Percentiles rank a stretch among this genome's conserved stretches.
phyloP scores from a whole-genome alignment of 1,140 invertebrate genomes.

The Pomacea maculata region DNA sequence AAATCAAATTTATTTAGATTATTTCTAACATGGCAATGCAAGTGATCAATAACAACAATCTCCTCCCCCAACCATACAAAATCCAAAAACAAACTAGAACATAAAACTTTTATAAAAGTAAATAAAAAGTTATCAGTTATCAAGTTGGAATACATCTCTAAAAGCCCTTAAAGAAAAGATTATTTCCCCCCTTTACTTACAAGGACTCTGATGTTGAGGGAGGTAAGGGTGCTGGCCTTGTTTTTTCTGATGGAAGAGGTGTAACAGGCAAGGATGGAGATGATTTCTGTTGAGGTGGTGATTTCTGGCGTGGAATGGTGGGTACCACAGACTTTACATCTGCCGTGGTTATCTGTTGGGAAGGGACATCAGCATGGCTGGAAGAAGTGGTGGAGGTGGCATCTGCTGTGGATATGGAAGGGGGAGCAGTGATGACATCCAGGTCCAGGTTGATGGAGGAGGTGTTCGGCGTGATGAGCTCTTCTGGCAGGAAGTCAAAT shows the following conservation, averaged over 20 bases:
- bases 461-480: constrained; percentile 40
- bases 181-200: constrained; percentile 30
- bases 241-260: constrained; percentile 26
- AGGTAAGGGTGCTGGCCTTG: constrained; percentile 23
- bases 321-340: constrained; percentile 56
- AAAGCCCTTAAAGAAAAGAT: no score
- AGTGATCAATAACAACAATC: no score
- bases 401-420: constrained; percentile 48
- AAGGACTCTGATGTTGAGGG: constrained; percentile 32
- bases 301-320: constrained; percentile 16
- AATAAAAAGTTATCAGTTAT: no score
- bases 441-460: constrained; percentile 39
- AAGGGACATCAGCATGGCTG: not conserved
- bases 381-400: constrained; percentile 1
- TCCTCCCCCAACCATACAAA: no score
- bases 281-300: constrained; percentile 22
- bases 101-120: no score
- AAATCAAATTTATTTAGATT: no score
- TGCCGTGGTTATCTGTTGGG: not conserved
- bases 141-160: no score
- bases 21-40: no score
- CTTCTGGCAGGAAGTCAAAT: constrained; percentile 59
- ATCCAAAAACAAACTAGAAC: no score
- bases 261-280: constrained; percentile 12
- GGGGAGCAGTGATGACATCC: constrained; percentile 30